phyloP scores from a whole-genome alignment of 1,140 invertebrate species.

The Octopus sinensis region DNA sequence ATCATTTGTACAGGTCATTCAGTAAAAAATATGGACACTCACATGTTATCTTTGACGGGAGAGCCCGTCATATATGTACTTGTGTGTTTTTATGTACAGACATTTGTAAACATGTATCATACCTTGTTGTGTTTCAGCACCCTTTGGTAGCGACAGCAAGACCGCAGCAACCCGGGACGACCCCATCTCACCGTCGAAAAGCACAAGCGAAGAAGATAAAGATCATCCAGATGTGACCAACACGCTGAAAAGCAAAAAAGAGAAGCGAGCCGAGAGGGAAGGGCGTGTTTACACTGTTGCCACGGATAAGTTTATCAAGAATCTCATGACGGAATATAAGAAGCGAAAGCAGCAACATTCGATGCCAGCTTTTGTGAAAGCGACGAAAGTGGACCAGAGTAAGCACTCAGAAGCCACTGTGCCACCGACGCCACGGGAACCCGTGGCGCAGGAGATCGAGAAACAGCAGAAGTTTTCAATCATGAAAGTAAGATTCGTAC shows the following conservation, averaged over 20 bases:
- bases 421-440: conserved; percentile 27
- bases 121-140: too few relatives aligned
- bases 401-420: conserved; percentile 29
- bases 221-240: background rate
- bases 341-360: conserved; percentile 63
- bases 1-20: too few relatives aligned
- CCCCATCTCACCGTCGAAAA: too few relatives aligned
- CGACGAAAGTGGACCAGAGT: conserved; percentile 27
- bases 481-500: conserved; percentile 70
- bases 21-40: too few relatives aligned
- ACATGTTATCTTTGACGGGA: too few relatives aligned
- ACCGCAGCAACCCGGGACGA: too few relatives aligned
- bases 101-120: too few relatives aligned
- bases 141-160: too few relatives aligned
- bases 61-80: too few relatives aligned
- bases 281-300: conserved; percentile 61
- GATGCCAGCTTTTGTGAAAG: conserved; percentile 54
- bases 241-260: conserved; percentile 40
- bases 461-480: conserved; percentile 72
- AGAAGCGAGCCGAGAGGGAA: conserved; percentile 43
- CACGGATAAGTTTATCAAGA: conserved; percentile 59
- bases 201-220: background rate
- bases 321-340: conserved; percentile 66
- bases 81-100: too few relatives aligned
- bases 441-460: conserved; percentile 50